Evolutionary conservation across 2,797 vertebrate species (phyloP).

Genomic region (Distichodus sexfasciatus): DNA sequence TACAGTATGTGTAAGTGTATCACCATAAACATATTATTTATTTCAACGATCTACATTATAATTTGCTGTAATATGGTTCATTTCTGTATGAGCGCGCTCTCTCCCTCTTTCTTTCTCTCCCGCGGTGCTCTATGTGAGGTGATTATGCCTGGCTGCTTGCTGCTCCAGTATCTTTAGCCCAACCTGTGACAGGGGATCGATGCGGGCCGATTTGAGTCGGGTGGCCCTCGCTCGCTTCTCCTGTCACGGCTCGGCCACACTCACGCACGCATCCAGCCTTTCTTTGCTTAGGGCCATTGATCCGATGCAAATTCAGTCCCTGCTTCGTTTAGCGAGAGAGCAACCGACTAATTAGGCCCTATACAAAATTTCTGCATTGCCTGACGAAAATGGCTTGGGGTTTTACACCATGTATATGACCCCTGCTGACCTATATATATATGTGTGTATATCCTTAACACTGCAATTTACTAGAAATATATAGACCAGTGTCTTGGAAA

Average conservation of each 20-base stretch:
- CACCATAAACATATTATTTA: no score
- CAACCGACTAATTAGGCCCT: constrained; percentile 65
- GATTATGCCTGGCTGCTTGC: constrained; percentile 15
- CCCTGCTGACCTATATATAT: neutral
- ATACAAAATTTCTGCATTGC: constrained; percentile 31
- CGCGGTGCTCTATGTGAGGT: neutral
- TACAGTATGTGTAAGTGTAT: no score
- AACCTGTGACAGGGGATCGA: constrained; percentile 26
- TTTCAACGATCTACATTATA: no score
- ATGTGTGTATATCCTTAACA: no score
- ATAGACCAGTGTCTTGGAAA: no score
- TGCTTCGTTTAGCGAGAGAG: constrained; percentile 67
- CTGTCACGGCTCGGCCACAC: constrained; percentile 37
- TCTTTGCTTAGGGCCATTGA: constrained; percentile 45
- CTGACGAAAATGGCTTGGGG: neutral
- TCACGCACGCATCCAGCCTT: constrained; percentile 49
- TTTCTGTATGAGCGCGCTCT: no score
- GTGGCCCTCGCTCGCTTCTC: constrained; percentile 45
- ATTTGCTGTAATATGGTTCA: no score
- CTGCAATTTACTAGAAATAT: no score
- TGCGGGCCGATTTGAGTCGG: constrained; percentile 13
- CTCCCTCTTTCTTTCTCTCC: neutral
- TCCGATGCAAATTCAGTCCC: constrained; percentile 57
- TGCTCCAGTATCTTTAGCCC: constrained; percentile 18
- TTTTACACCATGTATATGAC: neutral